Percentiles rank a stretch among this genome's conserved stretches.
Conservation (phyloP, 2,797 vertebrate species). For the Labroides dimidiatus region DNA sequence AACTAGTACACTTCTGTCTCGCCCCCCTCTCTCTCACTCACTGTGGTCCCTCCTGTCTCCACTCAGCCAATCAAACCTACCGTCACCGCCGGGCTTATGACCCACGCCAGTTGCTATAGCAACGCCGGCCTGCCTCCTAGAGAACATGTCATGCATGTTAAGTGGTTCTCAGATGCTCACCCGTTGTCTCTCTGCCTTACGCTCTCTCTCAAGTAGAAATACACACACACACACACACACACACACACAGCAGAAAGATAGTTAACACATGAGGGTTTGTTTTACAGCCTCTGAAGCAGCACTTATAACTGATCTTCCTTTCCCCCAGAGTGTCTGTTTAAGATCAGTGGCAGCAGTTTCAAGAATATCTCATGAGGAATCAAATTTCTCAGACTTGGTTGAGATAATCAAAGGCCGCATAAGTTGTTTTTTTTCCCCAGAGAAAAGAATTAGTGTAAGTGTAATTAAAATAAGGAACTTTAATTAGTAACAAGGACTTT, state of each 20-base stretch:
- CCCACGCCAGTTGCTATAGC: conserved; percentile 88
- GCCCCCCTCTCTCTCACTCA: not conserved
- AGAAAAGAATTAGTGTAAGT: too few species aligned
- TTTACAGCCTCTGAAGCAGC: conserved; percentile 32
- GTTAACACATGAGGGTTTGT: conserved; percentile 36
- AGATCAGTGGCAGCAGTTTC: conserved; percentile 1
- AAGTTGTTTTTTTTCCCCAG: not conserved
- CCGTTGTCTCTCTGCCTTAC: conserved; percentile 58
- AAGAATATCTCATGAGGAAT: not conserved
- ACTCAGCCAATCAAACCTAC: conserved; percentile 94
- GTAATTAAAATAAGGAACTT: too few species aligned
- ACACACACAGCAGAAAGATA: conserved; percentile 25
- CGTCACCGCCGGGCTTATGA: conserved; percentile 89
- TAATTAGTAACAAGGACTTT: too few species aligned
- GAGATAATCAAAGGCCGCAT: not conserved
- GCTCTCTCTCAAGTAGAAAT: conserved; percentile 43
- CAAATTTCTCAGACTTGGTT: not conserved
- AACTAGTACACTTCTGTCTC: conserved; percentile 38
- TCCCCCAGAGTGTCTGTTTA: conserved; percentile 1
- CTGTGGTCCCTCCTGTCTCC: conserved; percentile 75
- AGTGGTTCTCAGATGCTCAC: conserved; percentile 84
- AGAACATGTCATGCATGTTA: conserved; percentile 99
- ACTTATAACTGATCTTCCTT: conserved; percentile 13
- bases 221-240: conserved; percentile 14
- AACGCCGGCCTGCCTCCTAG: conserved; percentile 87